Evolutionary conservation across 2,797 vertebrate species (phyloP).

Genomic region (Halcyon leucocephala): DNA sequence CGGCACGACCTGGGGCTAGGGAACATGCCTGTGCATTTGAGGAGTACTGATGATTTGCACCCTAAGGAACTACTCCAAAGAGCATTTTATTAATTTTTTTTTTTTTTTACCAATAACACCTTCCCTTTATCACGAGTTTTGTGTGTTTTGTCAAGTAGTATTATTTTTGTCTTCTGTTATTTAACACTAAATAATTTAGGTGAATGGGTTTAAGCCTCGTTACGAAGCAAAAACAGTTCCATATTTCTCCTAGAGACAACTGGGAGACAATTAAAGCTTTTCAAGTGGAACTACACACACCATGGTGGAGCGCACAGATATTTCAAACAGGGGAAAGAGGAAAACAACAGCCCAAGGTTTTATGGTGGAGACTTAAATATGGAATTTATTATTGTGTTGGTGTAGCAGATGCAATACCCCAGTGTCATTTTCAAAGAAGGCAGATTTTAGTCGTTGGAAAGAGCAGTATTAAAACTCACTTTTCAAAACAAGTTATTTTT

Average conservation of each 20-base stretch:
- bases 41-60: background rate
- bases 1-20: background rate
- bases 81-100: background rate
- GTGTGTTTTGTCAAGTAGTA: background rate
- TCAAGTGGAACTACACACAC: background rate
- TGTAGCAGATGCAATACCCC: conserved; percentile 43
- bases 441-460: conserved; percentile 41
- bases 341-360: conserved; percentile 7
- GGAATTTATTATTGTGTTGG: conserved; percentile 50
- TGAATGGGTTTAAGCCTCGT: background rate
- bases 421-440: conserved; percentile 57
- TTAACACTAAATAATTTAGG: background rate
- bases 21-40: background rate
- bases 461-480: background rate
- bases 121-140: background rate
- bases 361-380: background rate
- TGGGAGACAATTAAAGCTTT: background rate
- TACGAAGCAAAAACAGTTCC: background rate
- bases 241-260: background rate
- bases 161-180: background rate
- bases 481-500: background rate
- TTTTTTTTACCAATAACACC: background rate
- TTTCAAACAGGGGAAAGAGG: background rate
- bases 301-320: background rate
- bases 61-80: background rate